Base-by-base conservation (phyloP, 2,113 vertebrate genomes). In the Hydropotes inermis region DNA sequence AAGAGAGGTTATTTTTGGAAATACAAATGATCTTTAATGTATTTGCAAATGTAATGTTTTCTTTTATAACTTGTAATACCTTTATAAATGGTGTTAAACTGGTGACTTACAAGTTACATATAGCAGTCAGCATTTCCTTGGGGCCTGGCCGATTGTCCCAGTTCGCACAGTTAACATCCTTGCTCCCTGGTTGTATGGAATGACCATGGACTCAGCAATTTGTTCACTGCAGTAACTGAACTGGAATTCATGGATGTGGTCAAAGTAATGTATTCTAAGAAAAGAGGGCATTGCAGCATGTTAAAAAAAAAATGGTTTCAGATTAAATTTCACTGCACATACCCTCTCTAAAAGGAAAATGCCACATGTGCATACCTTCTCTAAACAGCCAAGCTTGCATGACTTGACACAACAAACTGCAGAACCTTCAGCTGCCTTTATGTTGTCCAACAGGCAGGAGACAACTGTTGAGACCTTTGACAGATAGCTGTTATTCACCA, bases 401-500 rank as follows among this genome's bases (percentile, higher is more conserved):
- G 60, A 86, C 89, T 86, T 74, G 43, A 74, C 78, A 79, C 85
- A 91, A 97, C 97, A 76, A 67, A 70, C 81, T 93, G 57, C 95
- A 89, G 96, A 58, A 78, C 76, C 43, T 25, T 30, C 88, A 92
- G 70, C 92, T 89, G 85, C 89, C 43, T 95, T 92, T 93, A 45
- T 28, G 96, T 96, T 90, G 19, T 81, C 30, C 64, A 95, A 30
- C 70, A 94, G 67, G 39, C 95, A 21, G 58, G 70, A 98, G 85
- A 87, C 90, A 74, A 39, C 39, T 39, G 33, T 83, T 94, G 78
- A 67, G 78, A 8, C 0, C 91, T 79, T 90, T 97, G 82, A 94
- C 96, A 96, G 90, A 79, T 82, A 36, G 21, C 91, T 94, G 87
- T 91, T 94, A 57, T 89, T 96, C 52, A 64, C 47, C 30, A 45